A percentile compares a stretch with the other conserved stretches of the same genome.
These are phyloP conservation scores for Temnothorax nylanderi DNA, from an alignment of 1,140 invertebrate genomes.

Conservation along the genomic window DNA sequence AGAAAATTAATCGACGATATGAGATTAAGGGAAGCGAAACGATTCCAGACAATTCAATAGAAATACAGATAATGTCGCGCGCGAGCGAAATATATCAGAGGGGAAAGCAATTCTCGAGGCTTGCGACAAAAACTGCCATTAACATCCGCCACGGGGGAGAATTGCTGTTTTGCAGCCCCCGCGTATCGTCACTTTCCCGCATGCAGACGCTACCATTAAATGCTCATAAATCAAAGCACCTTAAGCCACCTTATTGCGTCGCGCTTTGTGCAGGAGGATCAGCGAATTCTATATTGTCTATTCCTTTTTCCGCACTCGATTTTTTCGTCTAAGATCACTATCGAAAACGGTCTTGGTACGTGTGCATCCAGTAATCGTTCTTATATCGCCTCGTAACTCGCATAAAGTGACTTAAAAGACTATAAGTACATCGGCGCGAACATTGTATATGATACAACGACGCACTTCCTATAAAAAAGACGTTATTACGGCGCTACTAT, in stretches of 20 bases:
- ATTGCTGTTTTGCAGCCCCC: slow-evolving; percentile 34
- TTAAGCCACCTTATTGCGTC: slow-evolving; percentile 52
- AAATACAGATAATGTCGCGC: slow-evolving; percentile 58
- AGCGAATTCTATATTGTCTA: not conserved
- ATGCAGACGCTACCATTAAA: slow-evolving; percentile 59
- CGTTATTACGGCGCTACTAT: slow-evolving; percentile 17
- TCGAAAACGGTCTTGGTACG: slow-evolving; percentile 5
- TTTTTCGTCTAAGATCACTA: not conserved
- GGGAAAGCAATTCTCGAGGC: slow-evolving; percentile 45
- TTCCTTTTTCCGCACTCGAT: not conserved
- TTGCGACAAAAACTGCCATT: slow-evolving; percentile 53
- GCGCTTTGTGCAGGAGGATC: slow-evolving; percentile 9
- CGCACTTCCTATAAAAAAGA: slow-evolving; percentile 48
- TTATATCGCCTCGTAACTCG: slow-evolving; percentile 15
- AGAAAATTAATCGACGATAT: slow-evolving; percentile 55
- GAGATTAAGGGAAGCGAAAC: slow-evolving; percentile 32
- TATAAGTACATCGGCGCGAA: slow-evolving; percentile 5
- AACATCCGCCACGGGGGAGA: slow-evolving; percentile 55
- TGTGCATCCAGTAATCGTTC: slow-evolving; percentile 12
- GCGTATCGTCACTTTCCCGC: slow-evolving; percentile 50
- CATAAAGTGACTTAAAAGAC: slow-evolving; percentile 4
- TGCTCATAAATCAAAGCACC: slow-evolving; percentile 50
- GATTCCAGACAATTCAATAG: slow-evolving; percentile 53
- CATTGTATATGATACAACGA: not conserved
- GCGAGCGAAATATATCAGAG: slow-evolving; percentile 38